A percentile compares a stretch with the other conserved stretches of the same genome.
These are phyloP conservation scores for Sebastes itinus DNA, from an alignment of 2,797 vertebrate species.

Conservation along the genomic window DNA sequence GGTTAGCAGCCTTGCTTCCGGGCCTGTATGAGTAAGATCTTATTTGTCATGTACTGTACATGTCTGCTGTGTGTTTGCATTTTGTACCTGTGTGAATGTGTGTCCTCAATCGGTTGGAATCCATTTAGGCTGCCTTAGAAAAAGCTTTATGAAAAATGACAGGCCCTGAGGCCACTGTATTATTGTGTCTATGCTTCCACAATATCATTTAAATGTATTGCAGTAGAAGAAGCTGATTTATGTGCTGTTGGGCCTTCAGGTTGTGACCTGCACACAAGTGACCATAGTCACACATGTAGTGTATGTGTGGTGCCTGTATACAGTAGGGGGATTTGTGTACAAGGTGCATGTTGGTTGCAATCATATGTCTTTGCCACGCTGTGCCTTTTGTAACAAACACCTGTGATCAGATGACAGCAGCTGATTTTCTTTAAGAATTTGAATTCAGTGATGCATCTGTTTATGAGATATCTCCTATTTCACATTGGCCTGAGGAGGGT, in stretches of 20 bases:
- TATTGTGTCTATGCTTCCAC: constrained; percentile 52
- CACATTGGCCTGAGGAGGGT: not conserved
- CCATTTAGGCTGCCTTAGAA: constrained; percentile 34
- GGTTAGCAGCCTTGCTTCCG: not conserved
- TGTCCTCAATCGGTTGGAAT: not conserved
- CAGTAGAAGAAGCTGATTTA: constrained; percentile 29
- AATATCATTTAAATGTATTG: constrained; percentile 52
- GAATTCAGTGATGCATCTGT: not conserved
- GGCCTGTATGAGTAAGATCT: not conserved
- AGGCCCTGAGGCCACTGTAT: constrained; percentile 30
- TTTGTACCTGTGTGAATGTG: not conserved
- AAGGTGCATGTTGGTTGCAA: not conserved
- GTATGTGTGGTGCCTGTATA: not conserved
- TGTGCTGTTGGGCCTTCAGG: constrained; percentile 19
- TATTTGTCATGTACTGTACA: not conserved
- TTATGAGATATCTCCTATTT: not conserved
- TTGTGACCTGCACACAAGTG: constrained; percentile 14
- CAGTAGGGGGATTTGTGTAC: not conserved
- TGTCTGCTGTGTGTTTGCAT: not conserved
- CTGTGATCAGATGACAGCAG: not conserved
- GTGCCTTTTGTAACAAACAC: not conserved
- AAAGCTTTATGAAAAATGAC: constrained; percentile 40
- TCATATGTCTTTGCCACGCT: not conserved
- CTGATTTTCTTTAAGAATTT: not conserved
- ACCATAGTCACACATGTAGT: not conserved